Percentiles rank a stretch among this genome's conserved stretches.
Conservation (phyloP, 92 coral and sea anemone species). For the Paramuricea clavata region DNA sequence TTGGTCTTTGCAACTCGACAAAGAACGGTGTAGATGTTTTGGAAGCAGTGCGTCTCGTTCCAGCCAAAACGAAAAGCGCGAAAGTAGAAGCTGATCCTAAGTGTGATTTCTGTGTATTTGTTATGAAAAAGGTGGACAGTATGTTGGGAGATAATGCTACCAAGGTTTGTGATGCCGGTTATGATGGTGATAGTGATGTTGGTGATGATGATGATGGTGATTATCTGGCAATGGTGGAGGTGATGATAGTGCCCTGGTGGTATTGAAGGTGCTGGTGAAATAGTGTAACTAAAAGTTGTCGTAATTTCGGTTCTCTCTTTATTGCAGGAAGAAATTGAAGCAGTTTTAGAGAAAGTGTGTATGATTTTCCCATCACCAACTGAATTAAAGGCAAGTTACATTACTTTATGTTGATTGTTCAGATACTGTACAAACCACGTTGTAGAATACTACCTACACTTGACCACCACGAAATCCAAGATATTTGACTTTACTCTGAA, state of each 20-base stretch:
- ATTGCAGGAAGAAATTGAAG: slow-evolving; percentile 36
- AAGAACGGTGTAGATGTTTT: slow-evolving; percentile 65
- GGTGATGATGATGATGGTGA: too few species aligned
- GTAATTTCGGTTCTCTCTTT: slow-evolving; percentile 1
- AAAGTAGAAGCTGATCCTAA: slow-evolving; percentile 53
- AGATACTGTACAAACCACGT: too few species aligned
- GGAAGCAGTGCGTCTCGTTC: slow-evolving; percentile 40
- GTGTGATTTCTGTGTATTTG: slow-evolving; percentile 84
- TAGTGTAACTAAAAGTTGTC: too few species aligned
- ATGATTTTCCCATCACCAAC: slow-evolving; percentile 23
- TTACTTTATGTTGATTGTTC: too few species aligned
- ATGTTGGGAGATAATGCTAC: slow-evolving; percentile 79
- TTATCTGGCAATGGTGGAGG: too few species aligned
- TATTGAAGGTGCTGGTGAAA: too few species aligned
- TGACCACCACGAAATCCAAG: background rate
- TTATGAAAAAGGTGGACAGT: slow-evolving; percentile 70
- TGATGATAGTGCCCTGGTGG: too few species aligned
- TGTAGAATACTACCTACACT: background rate
- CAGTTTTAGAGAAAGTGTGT: slow-evolving; percentile 48
- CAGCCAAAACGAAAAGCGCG: background rate
- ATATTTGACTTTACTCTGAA: too few species aligned
- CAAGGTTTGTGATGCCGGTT: slow-evolving; percentile 59
- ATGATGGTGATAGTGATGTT: background rate
- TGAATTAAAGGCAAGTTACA: slow-evolving; percentile 27
- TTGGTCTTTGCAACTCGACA: slow-evolving; percentile 71